Conservation (phyloP, 2,888 invertebrate species). For the Ectemnius lituratus region DNA sequence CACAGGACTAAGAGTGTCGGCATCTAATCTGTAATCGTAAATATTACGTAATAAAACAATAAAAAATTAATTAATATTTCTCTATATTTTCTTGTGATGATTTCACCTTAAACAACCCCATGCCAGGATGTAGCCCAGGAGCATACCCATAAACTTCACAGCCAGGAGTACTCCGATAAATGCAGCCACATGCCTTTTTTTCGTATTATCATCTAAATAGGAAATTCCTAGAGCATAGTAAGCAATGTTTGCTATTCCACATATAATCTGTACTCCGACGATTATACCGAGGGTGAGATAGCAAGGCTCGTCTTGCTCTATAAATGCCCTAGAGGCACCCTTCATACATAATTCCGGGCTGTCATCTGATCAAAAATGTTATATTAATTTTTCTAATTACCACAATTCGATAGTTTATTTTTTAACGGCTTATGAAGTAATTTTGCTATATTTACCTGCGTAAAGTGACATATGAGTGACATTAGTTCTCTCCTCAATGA, state of each 20-base stretch:
- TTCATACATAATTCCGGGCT: slow-evolving; percentile 63
- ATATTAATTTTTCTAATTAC: background rate
- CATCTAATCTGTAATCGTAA: slow-evolving; percentile 61
- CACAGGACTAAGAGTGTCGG: slow-evolving; percentile 62
- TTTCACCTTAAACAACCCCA: slow-evolving; percentile 71
- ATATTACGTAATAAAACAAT: background rate
- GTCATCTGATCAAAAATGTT: slow-evolving; percentile 58
- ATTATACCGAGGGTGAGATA: slow-evolving; percentile 78
- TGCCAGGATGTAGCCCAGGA: slow-evolving; percentile 69
- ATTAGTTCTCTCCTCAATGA: slow-evolving; percentile 64
- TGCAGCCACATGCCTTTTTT: slow-evolving; percentile 78
- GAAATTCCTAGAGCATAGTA: slow-evolving; percentile 81
- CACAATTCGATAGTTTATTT: background rate
- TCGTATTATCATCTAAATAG: slow-evolving; percentile 82
- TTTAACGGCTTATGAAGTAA: no score
- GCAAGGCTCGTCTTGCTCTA: slow-evolving; percentile 60
- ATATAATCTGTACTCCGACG: slow-evolving; percentile 78
- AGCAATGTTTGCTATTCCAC: slow-evolving; percentile 78
- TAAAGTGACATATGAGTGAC: slow-evolving; percentile 67
- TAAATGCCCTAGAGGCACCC: slow-evolving; percentile 55
- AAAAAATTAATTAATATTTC: background rate
- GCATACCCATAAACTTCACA: slow-evolving; percentile 65
- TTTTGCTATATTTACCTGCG: slow-evolving; percentile 59
- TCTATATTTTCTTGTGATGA: background rate
- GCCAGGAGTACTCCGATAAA: slow-evolving; percentile 67